A percentile compares a stretch with the other conserved stretches of the same genome.
phyloP scores from a whole-genome alignment of 2,113 vertebrate species.

The Lophotis ruficrista region DNA sequence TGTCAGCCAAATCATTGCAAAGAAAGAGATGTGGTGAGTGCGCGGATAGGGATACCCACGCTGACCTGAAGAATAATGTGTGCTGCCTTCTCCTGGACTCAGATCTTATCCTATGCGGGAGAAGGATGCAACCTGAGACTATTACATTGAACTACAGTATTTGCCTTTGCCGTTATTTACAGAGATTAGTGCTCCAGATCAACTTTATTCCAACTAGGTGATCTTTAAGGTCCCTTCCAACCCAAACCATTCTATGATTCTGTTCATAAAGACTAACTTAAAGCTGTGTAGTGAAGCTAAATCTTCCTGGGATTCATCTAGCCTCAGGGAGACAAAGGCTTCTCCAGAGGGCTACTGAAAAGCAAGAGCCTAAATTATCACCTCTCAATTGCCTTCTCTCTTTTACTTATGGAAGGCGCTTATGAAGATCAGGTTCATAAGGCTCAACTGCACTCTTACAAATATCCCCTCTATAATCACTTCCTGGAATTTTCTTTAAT shows the following conservation, averaged over 20 bases:
- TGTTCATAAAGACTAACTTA: background rate
- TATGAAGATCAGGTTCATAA: background rate
- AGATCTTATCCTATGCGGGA: rapidly evolving
- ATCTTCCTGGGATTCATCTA: background rate
- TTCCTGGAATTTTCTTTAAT: slow-evolving; percentile 58
- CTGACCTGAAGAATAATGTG: background rate
- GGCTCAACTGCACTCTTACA: background rate
- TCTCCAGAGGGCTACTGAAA: background rate
- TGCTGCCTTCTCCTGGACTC: background rate
- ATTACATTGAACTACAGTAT: background rate
- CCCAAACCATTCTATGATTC: background rate
- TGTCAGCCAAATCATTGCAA: background rate
- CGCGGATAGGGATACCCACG: background rate
- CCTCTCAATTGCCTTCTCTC: background rate
- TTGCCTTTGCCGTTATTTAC: background rate
- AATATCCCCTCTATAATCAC: slow-evolving; percentile 26
- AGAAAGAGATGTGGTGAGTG: background rate
- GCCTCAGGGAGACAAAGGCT: background rate
- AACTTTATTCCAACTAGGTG: background rate
- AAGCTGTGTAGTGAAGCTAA: background rate
- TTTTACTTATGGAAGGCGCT: background rate
- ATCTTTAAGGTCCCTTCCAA: background rate
- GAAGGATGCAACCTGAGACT: background rate
- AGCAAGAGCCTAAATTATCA: background rate
- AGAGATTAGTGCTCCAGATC: background rate